phyloP scores from a whole-genome alignment of 1,140 invertebrate species.

The Pseudachorutes palmiensis region DNA sequence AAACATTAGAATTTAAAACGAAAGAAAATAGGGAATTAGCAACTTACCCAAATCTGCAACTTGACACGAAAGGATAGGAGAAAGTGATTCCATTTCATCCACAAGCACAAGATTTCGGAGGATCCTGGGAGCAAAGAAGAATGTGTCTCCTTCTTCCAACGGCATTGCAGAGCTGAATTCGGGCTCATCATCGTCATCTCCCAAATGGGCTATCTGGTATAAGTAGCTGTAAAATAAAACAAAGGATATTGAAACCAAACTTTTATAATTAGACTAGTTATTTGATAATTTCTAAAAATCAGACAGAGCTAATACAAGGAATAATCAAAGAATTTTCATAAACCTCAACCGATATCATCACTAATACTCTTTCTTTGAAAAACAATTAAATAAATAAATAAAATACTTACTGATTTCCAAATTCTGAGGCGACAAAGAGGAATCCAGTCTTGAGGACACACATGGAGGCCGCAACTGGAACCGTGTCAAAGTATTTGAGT shows the following conservation, averaged over 20 bases:
- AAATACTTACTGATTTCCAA: conserved; percentile 95
- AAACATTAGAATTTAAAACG: neutral
- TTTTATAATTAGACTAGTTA: no score
- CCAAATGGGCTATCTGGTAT: conserved; percentile 97
- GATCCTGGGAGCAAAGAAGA: conserved; percentile 92
- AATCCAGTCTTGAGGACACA: conserved; percentile 98
- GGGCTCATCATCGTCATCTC: conserved; percentile 98
- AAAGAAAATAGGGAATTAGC: neutral
- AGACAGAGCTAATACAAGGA: neutral
- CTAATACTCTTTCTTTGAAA: neutral
- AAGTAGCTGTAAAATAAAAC: conserved; percentile 63
- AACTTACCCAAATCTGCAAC: conserved; percentile 52
- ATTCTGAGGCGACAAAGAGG: conserved; percentile 96
- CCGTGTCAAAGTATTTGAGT: conserved; percentile 99
- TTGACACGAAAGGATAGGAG: conserved; percentile 81
- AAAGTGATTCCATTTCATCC: conserved; percentile 95
- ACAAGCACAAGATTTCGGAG: conserved; percentile 94
- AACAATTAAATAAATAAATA: conserved; percentile 19
- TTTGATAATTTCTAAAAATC: neutral
- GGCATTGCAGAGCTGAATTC: conserved; percentile 98
- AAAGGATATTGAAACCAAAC: conserved; percentile 2
- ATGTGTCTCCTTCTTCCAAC: conserved; percentile 96
- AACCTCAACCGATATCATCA: conserved; percentile 6
- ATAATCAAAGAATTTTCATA: neutral
- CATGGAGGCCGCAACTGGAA: conserved; percentile 90